phyloP scores from a whole-genome alignment of 2,113 vertebrate genomes.

The Charadrius vociferus region DNA sequence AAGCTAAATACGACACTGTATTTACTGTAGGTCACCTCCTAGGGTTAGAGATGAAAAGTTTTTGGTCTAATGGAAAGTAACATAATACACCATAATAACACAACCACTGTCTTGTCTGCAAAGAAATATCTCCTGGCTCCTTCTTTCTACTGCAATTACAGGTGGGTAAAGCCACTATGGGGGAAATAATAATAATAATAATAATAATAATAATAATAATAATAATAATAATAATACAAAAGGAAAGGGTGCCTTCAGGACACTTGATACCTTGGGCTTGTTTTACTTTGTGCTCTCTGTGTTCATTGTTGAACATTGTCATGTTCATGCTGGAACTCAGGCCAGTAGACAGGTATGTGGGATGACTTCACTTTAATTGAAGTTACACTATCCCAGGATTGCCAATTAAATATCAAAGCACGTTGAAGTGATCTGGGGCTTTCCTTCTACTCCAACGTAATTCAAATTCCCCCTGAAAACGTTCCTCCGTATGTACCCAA shows the following conservation, averaged over 20 bases:
- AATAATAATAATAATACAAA: background rate
- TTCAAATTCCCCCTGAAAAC: background rate
- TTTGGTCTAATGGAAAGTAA: constrained; percentile 78
- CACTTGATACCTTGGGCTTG: background rate
- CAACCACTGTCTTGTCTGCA: constrained; percentile 67
- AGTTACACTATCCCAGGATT: background rate
- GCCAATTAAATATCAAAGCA: background rate
- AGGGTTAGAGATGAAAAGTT: constrained; percentile 78
- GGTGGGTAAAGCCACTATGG: constrained; percentile 25
- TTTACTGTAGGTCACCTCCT: constrained; percentile 82
- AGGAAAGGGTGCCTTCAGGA: background rate
- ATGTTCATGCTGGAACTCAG: background rate
- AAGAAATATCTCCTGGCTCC: constrained; percentile 62
- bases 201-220: background rate
- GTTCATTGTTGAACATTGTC: background rate
- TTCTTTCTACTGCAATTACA: constrained; percentile 55
- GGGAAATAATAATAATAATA: background rate
- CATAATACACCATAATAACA: constrained; percentile 66
- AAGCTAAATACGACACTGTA: constrained; percentile 83
- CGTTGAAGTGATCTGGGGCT: background rate
- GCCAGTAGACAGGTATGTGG: background rate
- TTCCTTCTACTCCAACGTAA: background rate
- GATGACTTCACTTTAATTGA: constrained; percentile 23
- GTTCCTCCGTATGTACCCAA: background rate
- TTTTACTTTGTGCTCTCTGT: background rate